These are phyloP conservation scores for Chymomyza amoena DNA, from an alignment of 2,888 invertebrate species.

Conservation along the genomic window DNA sequence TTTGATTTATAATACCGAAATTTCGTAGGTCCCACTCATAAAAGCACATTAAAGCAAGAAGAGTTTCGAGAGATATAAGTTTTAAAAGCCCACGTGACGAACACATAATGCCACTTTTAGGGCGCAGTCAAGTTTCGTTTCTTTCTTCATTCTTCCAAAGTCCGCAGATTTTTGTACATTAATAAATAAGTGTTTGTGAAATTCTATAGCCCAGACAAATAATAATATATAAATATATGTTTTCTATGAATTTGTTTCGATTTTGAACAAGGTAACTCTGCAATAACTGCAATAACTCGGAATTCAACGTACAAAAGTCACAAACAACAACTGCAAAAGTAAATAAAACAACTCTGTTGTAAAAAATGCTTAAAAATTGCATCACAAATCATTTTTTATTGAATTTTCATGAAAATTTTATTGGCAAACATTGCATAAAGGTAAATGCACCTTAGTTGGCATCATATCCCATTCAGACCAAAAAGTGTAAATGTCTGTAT, in stretches of 20 bases:
- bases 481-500: background rate
- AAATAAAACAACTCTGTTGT: slow-evolving; percentile 2
- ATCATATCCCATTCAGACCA: slow-evolving; percentile 7
- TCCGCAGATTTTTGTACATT: too few relatives aligned
- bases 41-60: too few relatives aligned
- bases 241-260: slow-evolving; percentile 52
- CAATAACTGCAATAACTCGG: slow-evolving; percentile 56
- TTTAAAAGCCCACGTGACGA: too few relatives aligned
- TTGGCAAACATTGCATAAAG: slow-evolving; percentile 52
- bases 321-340: slow-evolving; percentile 13
- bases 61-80: too few relatives aligned
- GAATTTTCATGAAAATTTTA: slow-evolving; percentile 69
- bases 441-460: slow-evolving; percentile 47
- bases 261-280: slow-evolving; percentile 56
- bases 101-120: too few relatives aligned
- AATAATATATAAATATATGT: background rate
- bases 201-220: too few relatives aligned
- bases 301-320: slow-evolving; percentile 48
- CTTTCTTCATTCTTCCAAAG: too few relatives aligned
- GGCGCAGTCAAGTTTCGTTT: too few relatives aligned
- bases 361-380: slow-evolving; percentile 42
- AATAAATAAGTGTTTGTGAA: too few relatives aligned
- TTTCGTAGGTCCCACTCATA: too few relatives aligned
- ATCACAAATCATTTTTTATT: slow-evolving; percentile 71
- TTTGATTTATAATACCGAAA: too few relatives aligned